Evolutionary conservation across 64 coral and sea anemone species (phyloP).

Genomic region (Astreopora myriophthalma): DNA sequence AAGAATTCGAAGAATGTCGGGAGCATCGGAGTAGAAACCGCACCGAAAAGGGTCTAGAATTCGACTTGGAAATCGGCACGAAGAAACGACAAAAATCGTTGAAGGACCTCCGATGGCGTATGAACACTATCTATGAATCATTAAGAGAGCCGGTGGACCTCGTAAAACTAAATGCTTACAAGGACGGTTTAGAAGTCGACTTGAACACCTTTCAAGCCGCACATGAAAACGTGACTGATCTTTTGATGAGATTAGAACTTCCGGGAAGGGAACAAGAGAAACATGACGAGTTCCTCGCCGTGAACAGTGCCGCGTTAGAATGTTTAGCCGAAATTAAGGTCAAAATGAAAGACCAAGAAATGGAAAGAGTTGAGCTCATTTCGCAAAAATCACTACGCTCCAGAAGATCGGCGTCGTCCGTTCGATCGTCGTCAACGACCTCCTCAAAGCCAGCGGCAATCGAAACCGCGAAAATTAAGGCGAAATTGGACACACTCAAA

Average conservation of each 20-base stretch:
- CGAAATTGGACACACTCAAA: background rate
- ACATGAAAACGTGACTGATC: slow-evolving; percentile 12
- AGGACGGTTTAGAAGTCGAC: slow-evolving; percentile 11
- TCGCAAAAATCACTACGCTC: background rate
- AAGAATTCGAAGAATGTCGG: slow-evolving; percentile 33
- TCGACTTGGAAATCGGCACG: slow-evolving; percentile 31
- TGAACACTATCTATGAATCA: background rate
- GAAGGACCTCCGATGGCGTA: background rate
- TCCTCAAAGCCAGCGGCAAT: background rate
- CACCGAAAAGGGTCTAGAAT: slow-evolving; percentile 23
- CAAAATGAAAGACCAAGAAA: slow-evolving; percentile 10
- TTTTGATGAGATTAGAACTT: background rate
- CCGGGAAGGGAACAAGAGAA: background rate
- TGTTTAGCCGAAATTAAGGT: slow-evolving; percentile 11
- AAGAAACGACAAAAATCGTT: slow-evolving; percentile 6
- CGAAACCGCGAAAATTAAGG: background rate
- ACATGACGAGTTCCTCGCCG: background rate
- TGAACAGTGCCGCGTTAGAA: background rate
- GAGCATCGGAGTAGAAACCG: slow-evolving; percentile 8
- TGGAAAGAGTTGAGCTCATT: slow-evolving; percentile 6
- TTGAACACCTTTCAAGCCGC: background rate
- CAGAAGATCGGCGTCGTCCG: background rate
- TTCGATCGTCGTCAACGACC: background rate
- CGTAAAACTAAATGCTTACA: background rate
- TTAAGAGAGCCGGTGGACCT: slow-evolving; percentile 7